phyloP scores from a whole-genome alignment of 2,888 invertebrate species.

The Mayetiola destructor region DNA sequence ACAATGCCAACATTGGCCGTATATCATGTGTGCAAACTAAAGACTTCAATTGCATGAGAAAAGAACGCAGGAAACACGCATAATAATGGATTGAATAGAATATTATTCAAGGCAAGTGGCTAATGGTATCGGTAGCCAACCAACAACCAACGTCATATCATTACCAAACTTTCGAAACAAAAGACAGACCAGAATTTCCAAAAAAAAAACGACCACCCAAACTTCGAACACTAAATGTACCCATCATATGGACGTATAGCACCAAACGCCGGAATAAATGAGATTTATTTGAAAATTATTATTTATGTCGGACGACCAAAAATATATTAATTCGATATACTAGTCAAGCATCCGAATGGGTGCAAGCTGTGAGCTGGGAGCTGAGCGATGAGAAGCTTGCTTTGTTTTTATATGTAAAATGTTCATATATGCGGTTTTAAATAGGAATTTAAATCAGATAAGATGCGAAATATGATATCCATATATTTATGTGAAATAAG shows the following conservation, averaged over 20 bases:
- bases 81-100: background rate
- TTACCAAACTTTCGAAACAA: background rate
- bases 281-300: slow-evolving; percentile 12
- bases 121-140: too few species aligned
- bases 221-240: background rate
- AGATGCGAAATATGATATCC: slow-evolving; percentile 2
- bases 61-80: background rate
- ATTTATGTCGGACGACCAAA: too few species aligned
- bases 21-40: slow-evolving; percentile 2
- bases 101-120: too few species aligned
- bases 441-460: too few species aligned
- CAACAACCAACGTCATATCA: too few species aligned
- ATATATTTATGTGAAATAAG: background rate
- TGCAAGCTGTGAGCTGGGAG: background rate
- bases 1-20: background rate
- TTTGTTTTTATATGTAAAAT: too few species aligned
- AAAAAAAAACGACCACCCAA: background rate
- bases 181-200: too few species aligned
- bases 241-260: background rate
- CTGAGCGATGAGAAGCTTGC: too few species aligned
- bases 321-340: slow-evolving; percentile 2
- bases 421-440: too few species aligned
- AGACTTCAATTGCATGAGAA: slow-evolving; percentile 12
- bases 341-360: background rate
- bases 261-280: background rate